Base-by-base conservation (phyloP, 2,888 invertebrate genomes). In the Drosophila siamana region DNA sequence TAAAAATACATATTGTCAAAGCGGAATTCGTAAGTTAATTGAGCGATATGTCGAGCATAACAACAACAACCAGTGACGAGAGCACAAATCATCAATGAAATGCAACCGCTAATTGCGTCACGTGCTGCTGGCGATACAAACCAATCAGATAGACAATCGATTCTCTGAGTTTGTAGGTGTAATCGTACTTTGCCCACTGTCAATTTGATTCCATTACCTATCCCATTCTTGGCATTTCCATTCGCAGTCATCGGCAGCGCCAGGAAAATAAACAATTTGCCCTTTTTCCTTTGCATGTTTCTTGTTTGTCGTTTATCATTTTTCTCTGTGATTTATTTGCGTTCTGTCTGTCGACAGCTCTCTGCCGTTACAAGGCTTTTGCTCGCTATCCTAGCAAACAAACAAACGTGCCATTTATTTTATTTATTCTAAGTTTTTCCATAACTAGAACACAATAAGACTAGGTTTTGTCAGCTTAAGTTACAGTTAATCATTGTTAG, bases 21-120 rank as follows among this genome's bases (percentile, higher is more conserved):
- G 48, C 61, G 54, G 66, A 71, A 80, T 72, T 67, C 72, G 57
- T 56, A 54, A 78, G 69, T 85, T 67, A 78, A 87, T 85, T 87
- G 85, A 72, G 15, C 36, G 52, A 67, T 52, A 66, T 62, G 46
- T 41, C 44, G 33, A 30, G 24, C 19, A 70, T 43, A 57, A 44
- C 47, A 66, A 63, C 36, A 71, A 50, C 36, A 63, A 43, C 26
- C 22, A 56, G 60, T 52, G 30, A 22, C 30, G 38, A 48, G 4
- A 38, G 36, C 36, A 38, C 26, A 73, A 73, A 69, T 61, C 69
- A 73, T 75, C 78, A 75, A 78, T 75, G 75, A 75, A 75, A 54
- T 75, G 74, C 77, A 74, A 60, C 38, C 47, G 28, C 15, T 71
- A 56, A 74, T 76, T 74, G 77, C 75, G 78, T 77, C 73, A 77